These are phyloP conservation scores for Drosophila lacertosa DNA, from an alignment of 1,140 invertebrate species.

Conservation along the genomic window DNA sequence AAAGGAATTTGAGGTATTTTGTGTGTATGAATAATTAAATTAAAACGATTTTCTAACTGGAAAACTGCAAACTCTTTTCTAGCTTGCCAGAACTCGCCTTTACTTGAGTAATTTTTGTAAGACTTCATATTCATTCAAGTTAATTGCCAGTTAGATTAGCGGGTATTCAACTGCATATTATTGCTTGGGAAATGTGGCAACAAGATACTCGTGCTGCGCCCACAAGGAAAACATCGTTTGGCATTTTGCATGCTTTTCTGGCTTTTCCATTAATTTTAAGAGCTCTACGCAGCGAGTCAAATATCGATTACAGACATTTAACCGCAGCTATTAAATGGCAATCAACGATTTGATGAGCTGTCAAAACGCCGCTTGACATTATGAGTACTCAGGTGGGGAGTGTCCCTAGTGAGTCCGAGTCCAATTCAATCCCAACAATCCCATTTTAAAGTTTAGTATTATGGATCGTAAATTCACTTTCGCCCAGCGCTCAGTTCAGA, in stretches of 20 bases:
- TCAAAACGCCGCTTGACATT: slow-evolving; percentile 42
- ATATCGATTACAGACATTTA: slow-evolving; percentile 46
- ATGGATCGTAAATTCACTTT: slow-evolving; percentile 77
- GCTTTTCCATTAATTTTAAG: slow-evolving; percentile 35
- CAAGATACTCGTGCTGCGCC: background rate
- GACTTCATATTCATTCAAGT: no score
- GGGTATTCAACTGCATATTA: background rate
- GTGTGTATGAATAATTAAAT: no score
- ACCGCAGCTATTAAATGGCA: slow-evolving; percentile 41
- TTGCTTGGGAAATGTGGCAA: background rate
- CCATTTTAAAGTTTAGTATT: slow-evolving; percentile 44
- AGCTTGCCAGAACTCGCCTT: no score
- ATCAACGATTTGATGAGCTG: slow-evolving; percentile 49
- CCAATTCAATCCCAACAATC: slow-evolving; percentile 24
- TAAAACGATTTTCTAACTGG: no score
- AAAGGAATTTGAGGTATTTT: no score
- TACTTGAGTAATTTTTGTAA: no score
- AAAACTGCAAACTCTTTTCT: no score
- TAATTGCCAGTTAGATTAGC: background rate
- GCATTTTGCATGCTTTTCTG: slow-evolving; percentile 7
- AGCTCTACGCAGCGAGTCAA: slow-evolving; percentile 17
- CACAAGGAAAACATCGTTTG: background rate
- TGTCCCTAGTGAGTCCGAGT: slow-evolving; percentile 4
- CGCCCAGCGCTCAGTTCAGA: slow-evolving; percentile 27
- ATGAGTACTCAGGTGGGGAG: slow-evolving; percentile 20